Conservation (phyloP, 2,113 vertebrate species). For the Apodemus sylvaticus region DNA sequence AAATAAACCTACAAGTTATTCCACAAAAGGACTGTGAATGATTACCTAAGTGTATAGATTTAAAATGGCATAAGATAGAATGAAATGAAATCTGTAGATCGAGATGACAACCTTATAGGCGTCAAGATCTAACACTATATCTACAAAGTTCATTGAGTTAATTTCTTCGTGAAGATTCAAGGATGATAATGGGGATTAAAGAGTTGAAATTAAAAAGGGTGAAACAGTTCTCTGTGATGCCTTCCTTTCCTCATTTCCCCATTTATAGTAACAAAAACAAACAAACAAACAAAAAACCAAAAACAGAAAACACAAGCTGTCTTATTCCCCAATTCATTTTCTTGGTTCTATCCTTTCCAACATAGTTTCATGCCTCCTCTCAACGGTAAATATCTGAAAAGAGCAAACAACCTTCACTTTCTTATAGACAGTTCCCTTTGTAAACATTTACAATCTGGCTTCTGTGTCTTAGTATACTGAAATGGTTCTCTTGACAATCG, state of each 20-base stretch:
- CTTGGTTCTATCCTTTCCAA: not conserved
- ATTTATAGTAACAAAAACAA: not conserved
- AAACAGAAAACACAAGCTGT: not conserved
- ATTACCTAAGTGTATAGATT: not conserved
- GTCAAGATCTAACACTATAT: not conserved
- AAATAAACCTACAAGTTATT: not conserved
- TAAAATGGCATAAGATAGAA: not conserved
- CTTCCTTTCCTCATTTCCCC: not conserved
- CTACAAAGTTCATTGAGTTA: not conserved
- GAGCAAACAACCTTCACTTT: not conserved
- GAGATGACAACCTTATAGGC: not conserved
- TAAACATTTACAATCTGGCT: constrained; percentile 66
- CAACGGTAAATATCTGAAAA: constrained; percentile 31
- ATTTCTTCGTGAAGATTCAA: not conserved
- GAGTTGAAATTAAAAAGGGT: not conserved
- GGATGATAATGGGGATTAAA: not conserved
- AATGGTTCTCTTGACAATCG: constrained; percentile 50
- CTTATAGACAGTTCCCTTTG: constrained; percentile 8
- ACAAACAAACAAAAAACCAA: not conserved
- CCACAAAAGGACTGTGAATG: not conserved
- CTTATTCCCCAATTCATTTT: not conserved
- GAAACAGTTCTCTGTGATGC: not conserved
- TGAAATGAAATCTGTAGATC: not conserved
- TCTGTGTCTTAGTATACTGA: not conserved
- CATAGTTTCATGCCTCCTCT: not conserved